Percentiles rank a stretch among this genome's conserved stretches.
phyloP scores from a whole-genome alignment of 2,113 vertebrate species.

The Gorsachius goisagi region DNA sequence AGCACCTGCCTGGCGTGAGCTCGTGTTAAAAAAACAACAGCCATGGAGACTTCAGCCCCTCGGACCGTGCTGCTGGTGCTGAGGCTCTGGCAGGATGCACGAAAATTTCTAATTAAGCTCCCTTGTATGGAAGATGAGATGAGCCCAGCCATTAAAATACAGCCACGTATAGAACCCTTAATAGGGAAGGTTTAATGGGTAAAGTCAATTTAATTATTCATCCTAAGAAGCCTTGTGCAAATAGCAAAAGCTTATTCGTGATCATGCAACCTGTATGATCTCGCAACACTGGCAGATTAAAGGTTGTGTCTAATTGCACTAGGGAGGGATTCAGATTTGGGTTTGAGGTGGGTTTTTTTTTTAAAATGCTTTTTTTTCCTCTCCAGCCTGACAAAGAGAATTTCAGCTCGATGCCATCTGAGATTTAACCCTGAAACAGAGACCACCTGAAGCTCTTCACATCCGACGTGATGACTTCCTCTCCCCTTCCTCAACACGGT shows the following conservation, averaged over 20 bases:
- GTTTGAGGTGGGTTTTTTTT: not conserved
- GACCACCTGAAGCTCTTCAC: not conserved
- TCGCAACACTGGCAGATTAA: not conserved
- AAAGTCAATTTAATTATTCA: slow-evolving; percentile 50
- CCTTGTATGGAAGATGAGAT: not conserved
- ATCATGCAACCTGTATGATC: slow-evolving; percentile 1
- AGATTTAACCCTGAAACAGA: not conserved
- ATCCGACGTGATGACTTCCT: not conserved
- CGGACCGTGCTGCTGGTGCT: not conserved
- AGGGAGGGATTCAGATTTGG: not conserved
- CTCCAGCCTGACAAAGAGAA: not conserved
- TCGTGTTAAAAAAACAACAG: not conserved
- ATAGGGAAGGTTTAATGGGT: slow-evolving; percentile 19
- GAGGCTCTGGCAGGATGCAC: not conserved
- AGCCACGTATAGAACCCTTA: not conserved
- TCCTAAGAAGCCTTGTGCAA: slow-evolving; percentile 29
- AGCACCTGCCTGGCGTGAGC: too few relatives aligned
- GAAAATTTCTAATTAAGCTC: not conserved
- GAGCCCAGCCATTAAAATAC: not conserved
- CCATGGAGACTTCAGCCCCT: not conserved
- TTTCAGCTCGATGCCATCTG: not conserved
- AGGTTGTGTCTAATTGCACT: not conserved
- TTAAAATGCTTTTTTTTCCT: not conserved
- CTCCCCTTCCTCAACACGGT: not conserved
- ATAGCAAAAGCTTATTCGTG: slow-evolving; percentile 12